Percentiles rank a stretch among this genome's conserved stretches.
These are phyloP conservation scores for Leucophenga varia DNA, from an alignment of 1,140 invertebrate species.

Conservation along the genomic window DNA sequence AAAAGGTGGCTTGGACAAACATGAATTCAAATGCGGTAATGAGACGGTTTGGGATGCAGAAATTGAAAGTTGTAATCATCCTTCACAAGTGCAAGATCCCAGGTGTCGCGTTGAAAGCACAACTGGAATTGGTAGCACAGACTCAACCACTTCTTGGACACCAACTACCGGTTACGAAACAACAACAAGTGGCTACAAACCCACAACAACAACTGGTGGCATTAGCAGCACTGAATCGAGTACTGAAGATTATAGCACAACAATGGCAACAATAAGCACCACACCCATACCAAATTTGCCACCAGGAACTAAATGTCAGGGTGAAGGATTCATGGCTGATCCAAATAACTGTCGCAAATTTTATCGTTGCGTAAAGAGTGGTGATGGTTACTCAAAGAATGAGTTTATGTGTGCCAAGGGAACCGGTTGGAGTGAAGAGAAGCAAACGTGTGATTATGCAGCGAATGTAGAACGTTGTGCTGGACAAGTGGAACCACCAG, in stretches of 20 bases:
- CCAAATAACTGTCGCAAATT: conserved; percentile 61
- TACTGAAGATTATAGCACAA: conserved; percentile 9
- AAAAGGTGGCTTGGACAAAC: conserved; percentile 60
- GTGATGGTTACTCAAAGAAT: conserved; percentile 49
- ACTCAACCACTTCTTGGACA: too few species aligned
- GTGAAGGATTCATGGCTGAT: conserved; percentile 69
- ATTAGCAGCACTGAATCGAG: too few species aligned
- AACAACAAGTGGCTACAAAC: conserved; percentile 7
- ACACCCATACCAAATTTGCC: conserved; percentile 31
- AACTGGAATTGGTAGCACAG: not conserved
- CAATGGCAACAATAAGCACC: conserved; percentile 16
- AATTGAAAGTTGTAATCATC: conserved; percentile 63
- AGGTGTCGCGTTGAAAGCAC: conserved; percentile 11
- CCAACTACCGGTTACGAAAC: conserved; percentile 21
- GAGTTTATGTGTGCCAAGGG: conserved; percentile 56
- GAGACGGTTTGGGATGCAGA: conserved; percentile 66
- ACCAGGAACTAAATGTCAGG: conserved; percentile 46
- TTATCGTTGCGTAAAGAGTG: conserved; percentile 59
- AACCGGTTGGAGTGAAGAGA: conserved; percentile 56
- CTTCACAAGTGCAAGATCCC: conserved; percentile 55
- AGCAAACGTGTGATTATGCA: conserved; percentile 52
- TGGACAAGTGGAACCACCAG: conserved; percentile 18
- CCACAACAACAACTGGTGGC: conserved; percentile 17
- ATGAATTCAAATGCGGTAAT: conserved; percentile 65
- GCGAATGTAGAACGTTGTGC: conserved; percentile 25